Evolutionary conservation across 2,888 invertebrate species (phyloP), one percentile per base, ranked within the genome.

Genomic region (Subacronicta megacephala): DNA sequence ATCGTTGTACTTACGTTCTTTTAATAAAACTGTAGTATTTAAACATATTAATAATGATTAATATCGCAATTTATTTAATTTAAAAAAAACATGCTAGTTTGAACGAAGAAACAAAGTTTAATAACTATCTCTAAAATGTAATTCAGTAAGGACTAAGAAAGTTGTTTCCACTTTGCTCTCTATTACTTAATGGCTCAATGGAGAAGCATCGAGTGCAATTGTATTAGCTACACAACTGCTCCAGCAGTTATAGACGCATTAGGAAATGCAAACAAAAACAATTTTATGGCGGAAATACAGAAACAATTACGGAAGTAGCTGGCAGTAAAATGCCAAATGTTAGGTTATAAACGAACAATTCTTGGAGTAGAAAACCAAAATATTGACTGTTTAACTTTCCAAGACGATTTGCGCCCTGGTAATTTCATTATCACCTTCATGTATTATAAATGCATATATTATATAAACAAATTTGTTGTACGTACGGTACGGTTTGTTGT

Each of bases 261-360:
- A 71, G 52, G 49, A 52, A 72, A 60, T 72, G 57, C 73, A 65
- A 65, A 73, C 62, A 65, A 68, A 68, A 65, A 46, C 52, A 43
- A 59, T 64, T 72, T 60, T 62, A 72, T 62, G 15, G 42, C 60
- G 52, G 51, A 33, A 53, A 56, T n/a, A n/a, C n/a, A n/a, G n/a
- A n/a, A n/a, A n/a, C n/a, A n/a, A n/a, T 44, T 53, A 57, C 62
- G 61, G 35, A 58, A 23, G 43, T 17, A 41, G 45, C 54, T 57
- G 62, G 43, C 53, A 26, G 60, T 62, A 60, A 44, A 72, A 59
- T 44, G 43, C 64, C 61, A 62, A 62, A 62, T 54, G 51, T 49
- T 15, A 53, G 36, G 23, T 36, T 46, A 35, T 37, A 37, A 54
- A 42, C 40, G 47, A 20, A 20, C 7, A 3, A 4, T 18, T 2